Conservation (phyloP, 1,140 invertebrate genomes). For the Homarus americanus region DNA sequence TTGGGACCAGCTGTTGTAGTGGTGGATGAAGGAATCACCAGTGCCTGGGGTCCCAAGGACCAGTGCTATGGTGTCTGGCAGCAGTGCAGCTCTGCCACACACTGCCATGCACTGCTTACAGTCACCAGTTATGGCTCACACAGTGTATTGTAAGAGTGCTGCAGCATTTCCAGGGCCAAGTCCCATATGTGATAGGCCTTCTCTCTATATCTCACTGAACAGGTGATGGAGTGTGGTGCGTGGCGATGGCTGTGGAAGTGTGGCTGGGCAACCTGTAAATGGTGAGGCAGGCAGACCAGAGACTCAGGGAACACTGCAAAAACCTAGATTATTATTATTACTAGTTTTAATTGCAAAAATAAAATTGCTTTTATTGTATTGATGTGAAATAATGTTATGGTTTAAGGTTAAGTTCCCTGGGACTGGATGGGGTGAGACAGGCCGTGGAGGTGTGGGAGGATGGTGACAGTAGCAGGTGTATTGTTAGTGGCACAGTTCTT, state of each 20-base stretch:
- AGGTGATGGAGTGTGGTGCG: conserved; percentile 69
- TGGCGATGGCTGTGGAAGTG: conserved; percentile 66
- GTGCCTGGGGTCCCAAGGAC: conserved; percentile 72
- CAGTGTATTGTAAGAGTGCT: conserved; percentile 71
- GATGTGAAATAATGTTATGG: conserved; percentile 13
- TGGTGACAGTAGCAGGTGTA: conserved; percentile 22
- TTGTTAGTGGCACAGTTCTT: background rate
- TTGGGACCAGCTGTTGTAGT: conserved; percentile 70
- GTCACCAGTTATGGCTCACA: conserved; percentile 68
- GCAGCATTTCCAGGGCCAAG: conserved; percentile 74
- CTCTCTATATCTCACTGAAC: conserved; percentile 64
- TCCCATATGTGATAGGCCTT: conserved; percentile 74
- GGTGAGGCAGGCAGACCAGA: conserved; percentile 50
- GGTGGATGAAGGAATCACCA: conserved; percentile 70
- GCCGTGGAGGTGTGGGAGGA: conserved; percentile 40
- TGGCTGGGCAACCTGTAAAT: conserved; percentile 69
- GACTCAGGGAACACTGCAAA: conserved; percentile 52
- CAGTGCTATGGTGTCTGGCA: conserved; percentile 67
- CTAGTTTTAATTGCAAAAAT: conserved; percentile 46
- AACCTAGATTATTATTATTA: conserved; percentile 40
- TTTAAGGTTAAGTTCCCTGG: conserved; percentile 24
- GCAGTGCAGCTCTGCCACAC: conserved; percentile 60
- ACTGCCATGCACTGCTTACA: conserved; percentile 68
- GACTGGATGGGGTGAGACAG: conserved; percentile 37
- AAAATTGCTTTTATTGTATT: conserved; percentile 39